phyloP scores from a whole-genome alignment of 1,140 invertebrate species.

The Orius insidiosus region DNA sequence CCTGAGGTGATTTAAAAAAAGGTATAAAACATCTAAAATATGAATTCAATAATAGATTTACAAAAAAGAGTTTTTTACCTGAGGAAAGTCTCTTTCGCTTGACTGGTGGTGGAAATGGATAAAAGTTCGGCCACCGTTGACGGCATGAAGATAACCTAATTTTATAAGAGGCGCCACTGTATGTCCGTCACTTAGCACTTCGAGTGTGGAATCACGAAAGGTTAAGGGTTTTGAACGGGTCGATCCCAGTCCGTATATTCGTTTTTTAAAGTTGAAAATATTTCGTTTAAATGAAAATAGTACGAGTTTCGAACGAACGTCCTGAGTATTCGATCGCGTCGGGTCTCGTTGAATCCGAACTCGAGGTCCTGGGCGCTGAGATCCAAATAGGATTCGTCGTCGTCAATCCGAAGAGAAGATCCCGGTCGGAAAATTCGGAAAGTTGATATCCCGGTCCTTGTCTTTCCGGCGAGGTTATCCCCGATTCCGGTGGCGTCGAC shows the following conservation, averaged over 20 bases:
- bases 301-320: slow-evolving; percentile 79
- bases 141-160: slow-evolving; percentile 60
- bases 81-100: slow-evolving; percentile 52
- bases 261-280: slow-evolving; percentile 76
- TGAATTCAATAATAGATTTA: not conserved
- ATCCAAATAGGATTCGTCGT: slow-evolving; percentile 58
- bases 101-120: slow-evolving; percentile 74
- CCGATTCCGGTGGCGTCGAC: not conserved
- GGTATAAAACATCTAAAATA: not conserved
- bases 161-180: slow-evolving; percentile 65
- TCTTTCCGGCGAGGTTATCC: slow-evolving; percentile 11
- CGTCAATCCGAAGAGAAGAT: slow-evolving; percentile 59
- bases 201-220: slow-evolving; percentile 54
- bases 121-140: slow-evolving; percentile 55
- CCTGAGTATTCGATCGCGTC: slow-evolving; percentile 62
- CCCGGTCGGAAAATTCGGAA: slow-evolving; percentile 64
- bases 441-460: slow-evolving; percentile 44
- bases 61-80: slow-evolving; percentile 43
- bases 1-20: too few relatives aligned
- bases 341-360: slow-evolving; percentile 69
- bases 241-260: slow-evolving; percentile 88
- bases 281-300: slow-evolving; percentile 76
- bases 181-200: slow-evolving; percentile 69
- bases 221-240: slow-evolving; percentile 53
- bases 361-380: slow-evolving; percentile 40